Percentiles rank a stretch among this genome's conserved stretches.
Evolutionary conservation across 2,888 invertebrate species (phyloP).

Genomic region (Platynereis dumerilii): DNA sequence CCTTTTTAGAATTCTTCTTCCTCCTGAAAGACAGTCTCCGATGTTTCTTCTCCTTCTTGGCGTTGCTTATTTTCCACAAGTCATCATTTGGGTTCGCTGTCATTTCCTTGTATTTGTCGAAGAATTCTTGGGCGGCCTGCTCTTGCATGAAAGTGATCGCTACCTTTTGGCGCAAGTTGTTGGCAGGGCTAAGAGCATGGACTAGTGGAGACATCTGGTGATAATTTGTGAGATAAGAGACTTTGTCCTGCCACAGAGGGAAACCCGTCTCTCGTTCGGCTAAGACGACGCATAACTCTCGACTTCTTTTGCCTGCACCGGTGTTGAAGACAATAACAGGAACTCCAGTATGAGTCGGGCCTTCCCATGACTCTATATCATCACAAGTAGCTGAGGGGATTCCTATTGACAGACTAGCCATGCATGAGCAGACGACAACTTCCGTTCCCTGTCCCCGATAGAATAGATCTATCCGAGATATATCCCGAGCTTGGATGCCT

Average conservation of each 20-base stretch:
- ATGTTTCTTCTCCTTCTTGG: slow-evolving; percentile 9
- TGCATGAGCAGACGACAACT: slow-evolving; percentile 21
- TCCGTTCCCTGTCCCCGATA: slow-evolving; percentile 20
- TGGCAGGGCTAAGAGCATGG: slow-evolving; percentile 26
- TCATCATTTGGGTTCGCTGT: slow-evolving; percentile 33
- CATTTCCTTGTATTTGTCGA: slow-evolving; percentile 23
- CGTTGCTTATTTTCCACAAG: slow-evolving; percentile 32
- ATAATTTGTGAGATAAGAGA: slow-evolving; percentile 33
- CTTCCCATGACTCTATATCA: slow-evolving; percentile 18
- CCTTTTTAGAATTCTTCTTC: slow-evolving; percentile 7
- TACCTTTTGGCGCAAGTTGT: slow-evolving; percentile 27
- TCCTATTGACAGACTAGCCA: slow-evolving; percentile 15
- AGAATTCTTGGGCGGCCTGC: slow-evolving; percentile 24
- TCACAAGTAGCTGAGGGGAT: background rate
- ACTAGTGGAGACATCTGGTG: background rate
- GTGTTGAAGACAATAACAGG: slow-evolving; percentile 34
- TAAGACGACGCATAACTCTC: slow-evolving; percentile 29
- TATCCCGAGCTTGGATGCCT: slow-evolving; percentile 16
- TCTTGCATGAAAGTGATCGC: slow-evolving; percentile 23
- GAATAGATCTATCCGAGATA: slow-evolving; percentile 23
- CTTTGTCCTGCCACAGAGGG: slow-evolving; percentile 34
- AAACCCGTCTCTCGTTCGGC: slow-evolving; percentile 36
- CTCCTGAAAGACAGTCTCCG: background rate
- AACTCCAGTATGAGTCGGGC: slow-evolving; percentile 29
- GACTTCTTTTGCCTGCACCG: slow-evolving; percentile 20